phyloP scores from a whole-genome alignment of 2,113 vertebrate genomes.

The Halichoeres trimaculatus region DNA sequence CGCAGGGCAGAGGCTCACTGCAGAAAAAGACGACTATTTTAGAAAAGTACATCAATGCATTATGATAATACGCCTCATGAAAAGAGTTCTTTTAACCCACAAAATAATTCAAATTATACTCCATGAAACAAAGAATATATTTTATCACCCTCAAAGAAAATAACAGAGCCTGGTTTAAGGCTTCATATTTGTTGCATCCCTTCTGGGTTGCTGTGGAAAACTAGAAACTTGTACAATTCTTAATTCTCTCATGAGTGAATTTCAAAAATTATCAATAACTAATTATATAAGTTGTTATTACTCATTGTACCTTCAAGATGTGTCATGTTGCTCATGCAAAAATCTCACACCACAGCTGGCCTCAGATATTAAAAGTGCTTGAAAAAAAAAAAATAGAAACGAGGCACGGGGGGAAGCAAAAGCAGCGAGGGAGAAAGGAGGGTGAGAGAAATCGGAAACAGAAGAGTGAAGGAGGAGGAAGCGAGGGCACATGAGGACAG shows the following conservation, averaged over 20 bases:
- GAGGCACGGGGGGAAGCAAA: constrained; percentile 2
- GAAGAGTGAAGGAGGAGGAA: constrained; percentile 31
- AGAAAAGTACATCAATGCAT: not conserved
- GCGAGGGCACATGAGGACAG: constrained; percentile 30
- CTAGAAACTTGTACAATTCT: no score
- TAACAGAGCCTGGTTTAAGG: no score
- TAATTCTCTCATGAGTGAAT: no score
- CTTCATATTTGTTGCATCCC: no score
- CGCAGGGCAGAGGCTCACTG: not conserved
- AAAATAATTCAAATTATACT: no score
- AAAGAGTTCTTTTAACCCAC: no score
- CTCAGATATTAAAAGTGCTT: constrained; percentile 6
- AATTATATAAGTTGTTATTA: no score
- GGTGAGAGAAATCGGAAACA: constrained; percentile 26
- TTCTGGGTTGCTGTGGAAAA: not conserved
- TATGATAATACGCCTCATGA: no score
- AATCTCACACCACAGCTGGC: constrained; percentile 14
- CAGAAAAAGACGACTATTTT: not conserved
- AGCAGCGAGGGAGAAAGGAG: not conserved
- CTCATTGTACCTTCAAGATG: constrained; percentile 4
- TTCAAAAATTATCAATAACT: no score
- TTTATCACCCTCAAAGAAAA: no score
- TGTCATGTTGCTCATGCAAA: constrained; percentile 1
- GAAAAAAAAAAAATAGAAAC: constrained; percentile 17
- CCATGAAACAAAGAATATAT: no score